These are phyloP conservation scores for Antrozous pallidus DNA, from an alignment of 2,797 vertebrate species.

Conservation along the genomic window DNA sequence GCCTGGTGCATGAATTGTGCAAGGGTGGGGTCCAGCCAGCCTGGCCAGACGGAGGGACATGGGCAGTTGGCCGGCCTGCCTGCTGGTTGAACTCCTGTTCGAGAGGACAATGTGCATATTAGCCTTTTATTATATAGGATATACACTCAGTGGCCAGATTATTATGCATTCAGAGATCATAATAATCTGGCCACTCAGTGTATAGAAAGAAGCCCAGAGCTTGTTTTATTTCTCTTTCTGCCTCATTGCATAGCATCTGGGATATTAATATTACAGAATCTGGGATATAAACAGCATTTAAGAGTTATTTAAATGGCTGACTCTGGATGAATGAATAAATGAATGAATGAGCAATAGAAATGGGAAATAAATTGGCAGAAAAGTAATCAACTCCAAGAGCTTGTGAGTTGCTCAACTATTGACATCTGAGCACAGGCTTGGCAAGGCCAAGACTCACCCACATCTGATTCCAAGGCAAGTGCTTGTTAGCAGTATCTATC, in stretches of 20 bases:
- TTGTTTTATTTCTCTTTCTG: neutral
- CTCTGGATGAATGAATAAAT: neutral
- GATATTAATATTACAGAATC: neutral
- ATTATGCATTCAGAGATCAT: too few species aligned
- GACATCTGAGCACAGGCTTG: too few species aligned
- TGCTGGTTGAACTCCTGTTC: too few species aligned
- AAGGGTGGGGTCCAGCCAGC: too few species aligned
- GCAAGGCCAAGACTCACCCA: neutral
- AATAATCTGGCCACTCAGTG: too few species aligned
- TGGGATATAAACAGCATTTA: neutral
- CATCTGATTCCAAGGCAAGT: neutral
- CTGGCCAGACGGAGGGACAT: too few species aligned
- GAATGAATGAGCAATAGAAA: neutral
- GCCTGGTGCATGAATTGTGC: too few species aligned
- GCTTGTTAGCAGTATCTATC: neutral
- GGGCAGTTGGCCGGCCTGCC: too few species aligned
- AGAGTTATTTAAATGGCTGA: neutral
- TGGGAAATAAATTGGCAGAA: neutral
- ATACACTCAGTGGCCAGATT: too few species aligned
- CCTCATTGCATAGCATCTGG: neutral
- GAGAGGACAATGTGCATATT: too few species aligned
- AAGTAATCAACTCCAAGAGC: neutral
- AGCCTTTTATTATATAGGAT: too few species aligned
- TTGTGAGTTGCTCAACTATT: conserved; percentile 1
- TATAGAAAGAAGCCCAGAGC: neutral